A percentile compares a stretch with the other conserved stretches of the same genome.
phyloP scores from a whole-genome alignment of 1,140 invertebrate genomes.

The Nymphalis io region DNA sequence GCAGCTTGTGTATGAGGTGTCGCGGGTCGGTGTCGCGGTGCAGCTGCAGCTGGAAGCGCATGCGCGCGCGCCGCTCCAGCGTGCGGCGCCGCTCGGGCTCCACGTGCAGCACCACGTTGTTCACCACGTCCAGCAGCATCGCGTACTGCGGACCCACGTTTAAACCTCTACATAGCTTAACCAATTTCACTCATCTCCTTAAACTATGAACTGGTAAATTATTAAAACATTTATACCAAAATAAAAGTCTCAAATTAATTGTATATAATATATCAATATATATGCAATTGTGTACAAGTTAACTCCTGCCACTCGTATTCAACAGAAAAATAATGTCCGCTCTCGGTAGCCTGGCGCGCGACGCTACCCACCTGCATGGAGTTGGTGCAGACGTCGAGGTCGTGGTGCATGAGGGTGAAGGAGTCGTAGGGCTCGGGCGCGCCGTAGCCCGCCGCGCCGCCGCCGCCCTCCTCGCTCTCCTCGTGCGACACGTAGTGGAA shows the following conservation, averaged over 20 bases:
- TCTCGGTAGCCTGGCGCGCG: no score
- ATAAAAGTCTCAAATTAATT: no score
- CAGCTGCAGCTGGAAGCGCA: constrained; percentile 96
- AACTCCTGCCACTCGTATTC: no score
- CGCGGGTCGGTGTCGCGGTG: constrained; percentile 94
- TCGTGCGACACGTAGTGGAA: constrained; percentile 98
- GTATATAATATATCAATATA: no score
- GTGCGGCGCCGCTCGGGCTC: constrained; percentile 97
- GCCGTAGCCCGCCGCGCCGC: constrained; percentile 82
- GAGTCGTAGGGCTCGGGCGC: constrained; percentile 95
- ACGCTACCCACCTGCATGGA: constrained; percentile 92
- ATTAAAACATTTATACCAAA: no score
- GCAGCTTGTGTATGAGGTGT: constrained; percentile 94
- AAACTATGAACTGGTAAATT: no score
- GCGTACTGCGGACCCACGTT: constrained; percentile 88
- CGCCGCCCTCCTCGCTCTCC: constrained; percentile 85
- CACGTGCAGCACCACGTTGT: constrained; percentile 97
- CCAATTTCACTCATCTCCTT: no score
- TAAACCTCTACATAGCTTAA: no score
- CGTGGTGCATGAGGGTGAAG: constrained; percentile 99
- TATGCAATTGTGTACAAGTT: not conserved
- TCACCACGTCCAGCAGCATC: constrained; percentile 98
- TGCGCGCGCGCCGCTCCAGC: constrained; percentile 92
- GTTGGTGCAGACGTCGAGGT: constrained; percentile 98
- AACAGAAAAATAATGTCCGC: no score